Percentiles rank a stretch among this genome's conserved stretches.
Evolutionary conservation across 2,113 vertebrate species (phyloP).

Genomic region (Spilogale gracilis): DNA sequence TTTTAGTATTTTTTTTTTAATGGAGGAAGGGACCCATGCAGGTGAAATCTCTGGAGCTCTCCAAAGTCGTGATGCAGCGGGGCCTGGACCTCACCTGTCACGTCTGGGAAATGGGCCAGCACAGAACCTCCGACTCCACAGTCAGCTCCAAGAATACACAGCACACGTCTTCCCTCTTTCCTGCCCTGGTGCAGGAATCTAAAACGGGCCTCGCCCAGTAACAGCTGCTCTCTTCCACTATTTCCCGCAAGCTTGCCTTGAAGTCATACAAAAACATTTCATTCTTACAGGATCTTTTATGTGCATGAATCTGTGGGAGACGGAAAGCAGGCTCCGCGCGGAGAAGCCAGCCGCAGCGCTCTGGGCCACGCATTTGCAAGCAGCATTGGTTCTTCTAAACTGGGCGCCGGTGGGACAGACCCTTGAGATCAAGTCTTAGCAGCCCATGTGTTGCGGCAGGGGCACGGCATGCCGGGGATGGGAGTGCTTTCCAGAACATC

Average conservation of each 20-base stretch:
- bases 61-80: neutral
- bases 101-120: neutral
- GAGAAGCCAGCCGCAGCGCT: neutral
- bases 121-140: neutral
- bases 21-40: neutral
- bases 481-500: neutral
- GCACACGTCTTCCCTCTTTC: accelerated
- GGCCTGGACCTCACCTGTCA: neutral
- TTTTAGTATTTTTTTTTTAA: neutral
- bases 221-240: too few species aligned
- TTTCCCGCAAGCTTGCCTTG: neutral
- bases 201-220: neutral
- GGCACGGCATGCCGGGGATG: neutral
- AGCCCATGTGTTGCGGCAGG: neutral
- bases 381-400: neutral
- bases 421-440: neutral
- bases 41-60: neutral
- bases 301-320: neutral
- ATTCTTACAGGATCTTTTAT: neutral
- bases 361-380: neutral
- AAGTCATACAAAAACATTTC: neutral
- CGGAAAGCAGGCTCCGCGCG: neutral
- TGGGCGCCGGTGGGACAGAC: neutral
- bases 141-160: accelerated
- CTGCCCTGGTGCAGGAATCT: neutral